These are phyloP conservation scores for Oplegnathus fasciatus DNA, from an alignment of 2,113 vertebrate genomes.

Conservation along the genomic window DNA sequence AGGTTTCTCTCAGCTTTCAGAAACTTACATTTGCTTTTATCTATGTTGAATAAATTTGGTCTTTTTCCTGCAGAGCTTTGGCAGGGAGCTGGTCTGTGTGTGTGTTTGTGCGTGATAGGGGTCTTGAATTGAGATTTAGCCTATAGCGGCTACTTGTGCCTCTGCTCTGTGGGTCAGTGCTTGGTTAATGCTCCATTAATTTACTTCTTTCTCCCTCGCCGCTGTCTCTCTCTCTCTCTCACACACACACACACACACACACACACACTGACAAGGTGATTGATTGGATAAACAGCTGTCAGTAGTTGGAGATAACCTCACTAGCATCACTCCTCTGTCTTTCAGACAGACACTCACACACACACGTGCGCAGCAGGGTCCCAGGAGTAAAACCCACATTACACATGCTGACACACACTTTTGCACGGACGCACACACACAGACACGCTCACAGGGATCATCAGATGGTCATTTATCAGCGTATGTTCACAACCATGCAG, in stretches of 20 bases:
- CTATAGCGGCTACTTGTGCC: slow-evolving; percentile 83
- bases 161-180: slow-evolving; percentile 95
- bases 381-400: slow-evolving; percentile 67
- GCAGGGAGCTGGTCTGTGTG: not conserved
- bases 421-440: slow-evolving; percentile 24
- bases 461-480: slow-evolving; percentile 67
- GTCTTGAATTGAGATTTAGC: slow-evolving; percentile 73
- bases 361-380: slow-evolving; percentile 45
- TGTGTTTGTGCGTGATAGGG: not conserved
- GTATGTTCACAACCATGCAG: slow-evolving; percentile 46
- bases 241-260: slow-evolving; percentile 84
- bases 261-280: slow-evolving; percentile 91
- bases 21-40: not conserved
- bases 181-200: slow-evolving; percentile 99
- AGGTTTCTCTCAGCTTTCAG: not conserved
- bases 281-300: slow-evolving; percentile 98
- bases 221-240: slow-evolving; percentile 41
- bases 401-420: slow-evolving; percentile 64
- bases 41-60: not conserved
- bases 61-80: not conserved
- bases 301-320: slow-evolving; percentile 83
- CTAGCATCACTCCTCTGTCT: slow-evolving; percentile 74
- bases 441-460: slow-evolving; percentile 44
- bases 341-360: slow-evolving; percentile 59
- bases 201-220: slow-evolving; percentile 93